Base-by-base conservation (phyloP, 2,888 invertebrate genomes). In the Drosophila kuntzei region DNA sequence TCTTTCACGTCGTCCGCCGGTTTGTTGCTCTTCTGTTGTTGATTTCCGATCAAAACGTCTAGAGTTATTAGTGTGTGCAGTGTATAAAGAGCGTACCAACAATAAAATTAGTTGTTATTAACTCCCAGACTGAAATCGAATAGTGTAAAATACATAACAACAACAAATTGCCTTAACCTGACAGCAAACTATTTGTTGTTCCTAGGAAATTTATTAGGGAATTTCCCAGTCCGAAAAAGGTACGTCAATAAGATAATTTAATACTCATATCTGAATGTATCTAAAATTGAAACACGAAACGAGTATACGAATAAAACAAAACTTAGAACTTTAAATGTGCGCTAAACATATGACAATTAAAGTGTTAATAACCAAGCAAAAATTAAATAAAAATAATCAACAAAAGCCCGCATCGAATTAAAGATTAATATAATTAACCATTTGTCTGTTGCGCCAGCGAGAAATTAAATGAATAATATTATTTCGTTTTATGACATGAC, bases 271-370 rank as follows among this genome's bases (percentile, higher is more conserved):
- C 43, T 53, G 74, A 59, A 44, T 44, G 46, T 64, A 50, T 53
- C 47, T 22, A 11, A 7, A 12, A n/a, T 22, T 25, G 8, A 37
- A 29, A 46, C 36, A 59, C 61, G 54, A 39, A 71, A 46, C 37
- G 34, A 50, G 51, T 18, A 51, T 53, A 53, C 16, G n/a, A 44
- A 46, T 27, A 20, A 37, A 50, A 60, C 25, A 6, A 66, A 43
- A 43, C n/a, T 63, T 47, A 59, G 60, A 43, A 75, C 63, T 68
- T 63, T 62, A 46, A 75, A 69, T 73, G 39, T 47, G 36, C 68
- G 72, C 79, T 82, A 76, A 81, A 67, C 65, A 60, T 81, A 49
- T 53, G 50, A 82, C 68, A 70, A 79, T 85, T 72, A 70, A 70
- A 81, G 88, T 82, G 77, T 29, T 79, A 82, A 79, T 69, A 58